phyloP scores from a whole-genome alignment of 2,113 vertebrate species.

The Triplophysa dalaica region DNA sequence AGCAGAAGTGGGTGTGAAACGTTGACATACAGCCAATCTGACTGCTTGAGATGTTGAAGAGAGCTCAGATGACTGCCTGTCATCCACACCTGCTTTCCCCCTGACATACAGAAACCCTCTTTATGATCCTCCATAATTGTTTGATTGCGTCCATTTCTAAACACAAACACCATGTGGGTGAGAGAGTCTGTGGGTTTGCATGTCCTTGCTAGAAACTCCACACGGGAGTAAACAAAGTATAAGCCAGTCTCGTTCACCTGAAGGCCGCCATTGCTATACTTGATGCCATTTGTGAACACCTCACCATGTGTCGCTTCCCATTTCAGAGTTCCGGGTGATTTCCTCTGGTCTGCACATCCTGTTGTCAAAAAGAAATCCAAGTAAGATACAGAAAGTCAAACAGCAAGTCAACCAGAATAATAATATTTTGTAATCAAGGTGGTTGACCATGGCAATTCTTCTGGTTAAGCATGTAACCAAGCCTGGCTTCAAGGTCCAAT shows the following conservation, averaged over 20 bases:
- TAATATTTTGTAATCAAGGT: too few relatives aligned
- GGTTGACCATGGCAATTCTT: too few relatives aligned
- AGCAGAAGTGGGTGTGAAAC: conserved; percentile 59
- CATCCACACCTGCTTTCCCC: conserved; percentile 55
- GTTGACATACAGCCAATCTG: conserved; percentile 68
- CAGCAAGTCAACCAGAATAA: too few relatives aligned
- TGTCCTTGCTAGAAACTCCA: conserved; percentile 73
- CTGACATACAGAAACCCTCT: conserved; percentile 56
- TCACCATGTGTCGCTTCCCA: conserved; percentile 75
- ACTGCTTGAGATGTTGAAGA: conserved; percentile 52
- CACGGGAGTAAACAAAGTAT: conserved; percentile 84
- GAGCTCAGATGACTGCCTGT: conserved; percentile 64
- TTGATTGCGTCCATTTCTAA: neutral
- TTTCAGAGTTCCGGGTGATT: conserved; percentile 59
- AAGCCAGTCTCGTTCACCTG: conserved; percentile 78
- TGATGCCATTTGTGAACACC: conserved; percentile 72
- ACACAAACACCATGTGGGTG: conserved; percentile 73
- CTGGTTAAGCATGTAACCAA: too few relatives aligned
- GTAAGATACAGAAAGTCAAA: too few relatives aligned
- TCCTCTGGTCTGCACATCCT: neutral
- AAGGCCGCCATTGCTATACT: conserved; percentile 76
- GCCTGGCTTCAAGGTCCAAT: too few relatives aligned
- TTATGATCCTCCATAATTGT: conserved; percentile 64
- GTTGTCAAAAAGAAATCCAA: neutral
- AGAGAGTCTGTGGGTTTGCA: conserved; percentile 66